Evolutionary conservation across 2,113 vertebrate species (phyloP).

Genomic region (Phaetusa simplex): DNA sequence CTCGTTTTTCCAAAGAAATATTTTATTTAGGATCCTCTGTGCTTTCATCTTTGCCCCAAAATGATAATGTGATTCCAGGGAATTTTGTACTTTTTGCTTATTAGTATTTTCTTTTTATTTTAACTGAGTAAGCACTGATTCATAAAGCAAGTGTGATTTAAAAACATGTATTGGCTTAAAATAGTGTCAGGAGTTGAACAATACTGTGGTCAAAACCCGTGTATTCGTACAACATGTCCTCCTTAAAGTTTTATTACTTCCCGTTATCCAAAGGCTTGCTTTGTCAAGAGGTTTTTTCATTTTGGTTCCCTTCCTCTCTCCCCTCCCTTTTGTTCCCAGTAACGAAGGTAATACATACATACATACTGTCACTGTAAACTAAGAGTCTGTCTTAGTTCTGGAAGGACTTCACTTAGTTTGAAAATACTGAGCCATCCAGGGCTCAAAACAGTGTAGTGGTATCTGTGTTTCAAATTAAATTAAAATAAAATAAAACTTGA

Average conservation of each 20-base stretch:
- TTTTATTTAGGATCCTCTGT: neutral
- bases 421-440: neutral
- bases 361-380: neutral
- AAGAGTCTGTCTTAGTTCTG: neutral
- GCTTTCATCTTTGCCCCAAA: neutral
- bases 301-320: neutral
- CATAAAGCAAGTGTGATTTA: neutral
- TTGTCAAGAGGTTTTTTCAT: neutral
- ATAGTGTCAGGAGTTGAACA: neutral
- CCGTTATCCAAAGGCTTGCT: fast-evolving
- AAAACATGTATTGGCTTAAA: neutral
- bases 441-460: neutral
- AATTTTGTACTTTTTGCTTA: neutral
- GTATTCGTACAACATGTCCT: neutral
- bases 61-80: neutral
- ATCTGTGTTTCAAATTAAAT: neutral
- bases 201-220: neutral
- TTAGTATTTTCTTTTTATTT: neutral
- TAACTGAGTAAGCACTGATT: neutral
- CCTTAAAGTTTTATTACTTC: neutral
- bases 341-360: neutral
- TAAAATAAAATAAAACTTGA: neutral
- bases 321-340: neutral
- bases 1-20: neutral
- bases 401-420: neutral